Percentiles rank a stretch among this genome's conserved stretches.
Conservation (phyloP, 1,140 invertebrate genomes). For the Pissodes strobi region DNA sequence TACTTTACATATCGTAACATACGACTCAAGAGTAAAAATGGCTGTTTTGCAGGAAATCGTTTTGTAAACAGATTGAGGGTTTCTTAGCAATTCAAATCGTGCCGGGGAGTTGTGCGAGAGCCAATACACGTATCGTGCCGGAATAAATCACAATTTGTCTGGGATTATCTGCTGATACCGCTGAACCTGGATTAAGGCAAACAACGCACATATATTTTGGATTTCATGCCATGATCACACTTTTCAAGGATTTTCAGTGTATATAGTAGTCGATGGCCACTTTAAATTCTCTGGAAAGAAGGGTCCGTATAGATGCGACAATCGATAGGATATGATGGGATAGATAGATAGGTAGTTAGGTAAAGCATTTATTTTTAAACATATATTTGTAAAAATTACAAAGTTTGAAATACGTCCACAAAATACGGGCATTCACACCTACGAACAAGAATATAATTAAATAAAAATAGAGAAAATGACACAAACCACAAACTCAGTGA, state of each 20-base stretch:
- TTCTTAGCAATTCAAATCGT: constrained; percentile 13
- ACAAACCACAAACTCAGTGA: too few species aligned
- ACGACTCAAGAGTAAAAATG: neutral
- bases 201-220: constrained; percentile 6
- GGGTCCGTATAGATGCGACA: too few species aligned
- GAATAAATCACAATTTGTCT: constrained; percentile 4
- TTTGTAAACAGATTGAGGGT: constrained; percentile 5
- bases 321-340: too few species aligned
- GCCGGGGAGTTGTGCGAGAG: neutral
- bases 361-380: too few species aligned
- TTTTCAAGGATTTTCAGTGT: neutral
- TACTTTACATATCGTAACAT: neutral
- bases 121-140: neutral
- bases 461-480: too few species aligned
- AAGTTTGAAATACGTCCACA: too few species aligned
- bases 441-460: too few species aligned
- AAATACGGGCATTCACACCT: too few species aligned
- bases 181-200: constrained; percentile 1
- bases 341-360: too few species aligned
- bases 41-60: constrained; percentile 3
- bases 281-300: too few species aligned
- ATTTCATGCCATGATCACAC: neutral
- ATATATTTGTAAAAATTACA: too few species aligned
- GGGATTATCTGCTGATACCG: constrained; percentile 10
- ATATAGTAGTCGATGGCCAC: too few species aligned